phyloP scores from a whole-genome alignment of 1,140 invertebrate species.

The Sweltsa coloradensis region DNA sequence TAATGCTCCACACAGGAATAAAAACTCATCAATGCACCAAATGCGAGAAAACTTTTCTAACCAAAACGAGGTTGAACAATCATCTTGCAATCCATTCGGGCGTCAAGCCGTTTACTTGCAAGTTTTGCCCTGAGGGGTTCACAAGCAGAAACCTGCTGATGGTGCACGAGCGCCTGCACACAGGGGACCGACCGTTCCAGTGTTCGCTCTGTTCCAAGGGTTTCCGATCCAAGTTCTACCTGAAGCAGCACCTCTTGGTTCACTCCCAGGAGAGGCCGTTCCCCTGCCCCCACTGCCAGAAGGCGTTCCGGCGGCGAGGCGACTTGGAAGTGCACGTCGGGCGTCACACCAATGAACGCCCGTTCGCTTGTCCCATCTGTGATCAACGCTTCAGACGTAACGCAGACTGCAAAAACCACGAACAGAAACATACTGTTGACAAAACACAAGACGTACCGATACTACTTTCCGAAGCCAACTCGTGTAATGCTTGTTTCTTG shows the following conservation, averaged over 20 bases:
- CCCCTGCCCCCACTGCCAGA: slow-evolving; percentile 1
- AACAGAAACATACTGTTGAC: not conserved
- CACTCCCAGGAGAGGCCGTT: slow-evolving; percentile 8
- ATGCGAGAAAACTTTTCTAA: not conserved
- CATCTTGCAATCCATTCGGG: not conserved
- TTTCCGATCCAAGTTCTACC: not conserved
- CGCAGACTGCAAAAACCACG: not conserved
- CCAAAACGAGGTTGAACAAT: not conserved
- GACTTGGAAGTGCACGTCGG: slow-evolving; percentile 1
- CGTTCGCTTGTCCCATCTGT: no score
- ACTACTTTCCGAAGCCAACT: no score
- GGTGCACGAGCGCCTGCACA: slow-evolving; percentile 4
- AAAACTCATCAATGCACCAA: not conserved
- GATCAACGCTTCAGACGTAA: no score
- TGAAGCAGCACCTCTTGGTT: not conserved
- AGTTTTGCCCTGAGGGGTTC: slow-evolving; percentile 2
- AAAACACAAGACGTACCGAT: no score
- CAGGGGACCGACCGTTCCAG: slow-evolving; percentile 2
- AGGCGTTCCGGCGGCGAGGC: not conserved
- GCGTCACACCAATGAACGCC: not conserved
- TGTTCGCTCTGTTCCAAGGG: slow-evolving; percentile 5
- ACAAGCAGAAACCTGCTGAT: not conserved
- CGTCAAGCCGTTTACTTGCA: slow-evolving; percentile 3
- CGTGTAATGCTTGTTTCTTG: no score
- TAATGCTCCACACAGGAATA: no score